Percentiles rank a stretch among this genome's conserved stretches.
These are phyloP conservation scores for Drosophila incognita DNA, from an alignment of 2,888 invertebrate species.

Conservation along the genomic window DNA sequence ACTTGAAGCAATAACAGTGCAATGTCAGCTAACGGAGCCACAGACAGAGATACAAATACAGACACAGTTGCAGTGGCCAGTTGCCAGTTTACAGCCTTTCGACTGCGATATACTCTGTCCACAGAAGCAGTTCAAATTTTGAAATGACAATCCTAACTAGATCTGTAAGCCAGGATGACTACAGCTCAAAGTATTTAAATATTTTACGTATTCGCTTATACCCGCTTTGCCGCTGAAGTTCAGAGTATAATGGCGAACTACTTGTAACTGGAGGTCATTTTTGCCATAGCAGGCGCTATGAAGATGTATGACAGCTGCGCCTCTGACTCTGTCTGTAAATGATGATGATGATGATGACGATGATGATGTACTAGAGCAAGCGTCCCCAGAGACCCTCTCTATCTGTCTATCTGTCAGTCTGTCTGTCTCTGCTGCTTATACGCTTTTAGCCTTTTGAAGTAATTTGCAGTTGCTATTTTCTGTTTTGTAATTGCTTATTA, in stretches of 20 bases:
- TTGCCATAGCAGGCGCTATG: conserved; percentile 54
- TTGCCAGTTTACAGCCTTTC: conserved; percentile 1
- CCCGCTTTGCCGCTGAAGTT: neutral
- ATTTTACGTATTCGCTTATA: too few relatives aligned
- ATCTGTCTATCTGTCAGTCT: neutral
- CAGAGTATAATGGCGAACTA: conserved; percentile 25
- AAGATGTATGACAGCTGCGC: conserved; percentile 64
- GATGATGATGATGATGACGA: conserved; percentile 36
- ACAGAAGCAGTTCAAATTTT: too few relatives aligned
- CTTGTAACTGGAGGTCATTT: conserved; percentile 72
- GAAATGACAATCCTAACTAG: neutral
- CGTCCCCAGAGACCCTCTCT: conserved; percentile 9
- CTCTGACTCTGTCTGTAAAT: conserved; percentile 24
- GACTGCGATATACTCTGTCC: conserved; percentile 18
- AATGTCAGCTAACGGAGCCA: conserved; percentile 50
- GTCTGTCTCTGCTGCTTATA: conserved; percentile 22
- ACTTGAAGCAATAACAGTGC: conserved; percentile 77
- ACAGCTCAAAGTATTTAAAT: neutral
- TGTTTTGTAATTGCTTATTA: conserved; percentile 78
- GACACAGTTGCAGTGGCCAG: conserved; percentile 7
- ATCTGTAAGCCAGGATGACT: neutral
- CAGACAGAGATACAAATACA: conserved; percentile 23
- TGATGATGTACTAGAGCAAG: conserved; percentile 56
- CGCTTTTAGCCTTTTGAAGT: conserved; percentile 73
- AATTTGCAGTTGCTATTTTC: conserved; percentile 81